Evolutionary conservation across 2,797 vertebrate genomes (phyloP), one percentile per base, ranked within the genome.

Genomic region (Caiman crocodilus): DNA sequence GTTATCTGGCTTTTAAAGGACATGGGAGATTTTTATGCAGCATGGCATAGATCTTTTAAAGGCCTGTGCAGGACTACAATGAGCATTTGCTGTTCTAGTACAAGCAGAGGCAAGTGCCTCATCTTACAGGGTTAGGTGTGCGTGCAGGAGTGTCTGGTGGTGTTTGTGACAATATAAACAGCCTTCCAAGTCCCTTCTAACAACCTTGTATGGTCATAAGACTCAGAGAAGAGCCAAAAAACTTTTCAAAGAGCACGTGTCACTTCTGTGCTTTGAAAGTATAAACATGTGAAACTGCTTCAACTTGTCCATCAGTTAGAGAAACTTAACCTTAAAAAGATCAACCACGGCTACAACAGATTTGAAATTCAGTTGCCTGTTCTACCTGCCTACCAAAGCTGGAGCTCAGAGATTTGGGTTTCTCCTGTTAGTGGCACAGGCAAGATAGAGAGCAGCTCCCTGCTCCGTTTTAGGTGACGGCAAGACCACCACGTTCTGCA

Each of bases 1-100:
- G 55, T 20, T 61, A 42, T 1, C 4, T 30, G 4, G 0, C 4
- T 63, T 50, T 32, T 20, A 35, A 73, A 10, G 1, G 5, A 56
- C 25, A 14, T 2, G 0, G 23, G 59, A 10, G 11, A 16, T 16
- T 81, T 74, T 81, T 60, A 82, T 7, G 20, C 0, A 8, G 50
- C 5, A 67, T 30, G 80, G 42, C 59, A 1, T 1, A 65, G 17
- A 14, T 88, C 56, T 57, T n/a, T 10, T 56, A 25, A 3, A 75
- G 56, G 20, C 16, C 57, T 57, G 26, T 57, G n/a, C 23, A 73
- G 23, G 35, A 73, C 15, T 8, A 50, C 50, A 35, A 42, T 42
- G 14, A 73, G 35, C 35, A 73, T 73, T 73, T 50, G 69, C 69
- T 42, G 26, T 50, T 73, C 14, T 42, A 14, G 50, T 16, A 50